Base-by-base conservation (phyloP, 2,888 invertebrate genomes). In the Cybosia mesomella region DNA sequence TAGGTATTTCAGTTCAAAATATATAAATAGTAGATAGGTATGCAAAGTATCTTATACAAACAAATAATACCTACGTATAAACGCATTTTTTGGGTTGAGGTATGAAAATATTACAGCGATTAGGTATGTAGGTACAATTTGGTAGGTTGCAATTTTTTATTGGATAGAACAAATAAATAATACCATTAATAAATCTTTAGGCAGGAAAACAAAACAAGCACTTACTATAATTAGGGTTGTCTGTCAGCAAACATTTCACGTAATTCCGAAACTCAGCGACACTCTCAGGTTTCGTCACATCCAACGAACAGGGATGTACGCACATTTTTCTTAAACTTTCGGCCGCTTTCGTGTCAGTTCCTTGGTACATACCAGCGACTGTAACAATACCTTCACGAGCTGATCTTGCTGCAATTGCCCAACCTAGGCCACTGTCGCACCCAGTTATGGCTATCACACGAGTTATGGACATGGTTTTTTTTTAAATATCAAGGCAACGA, bases 391-490 rank as follows among this genome's bases (percentile, higher is more conserved):
- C 97, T 80, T 96, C 92, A 8, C 96, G 91, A 10, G 95, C 95
- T 10, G 96, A 91, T 76, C 97, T 95, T 28, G 96, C 94, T 0
- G 97, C 97, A 61, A 97, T 87, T 2, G 96, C 96, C 91, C 96
- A 97, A 67, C 98, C 98, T 21, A 98, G 95, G 3, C 98, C 98
- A 68, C 98, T 97, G 90, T 98, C 98, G 87, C 98, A 98, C 57
- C 98, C 98, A 10, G 97, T 98, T 77, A 98, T 96, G 22, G 98
- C 95, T 54, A 97, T 93, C 3, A 97, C 95, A 68, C 91, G 85
- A 15, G 82, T 90, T 62, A 89, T 76, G 4, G 88, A 81, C 91
- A 92, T 90, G 0, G 36, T 59, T 39, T 3, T 15, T 53, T 34
- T 13, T 59, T 28, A 28, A 34, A 58, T 8, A 15, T 21, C 21